Evolutionary conservation across 1,140 invertebrate genomes (phyloP), one percentile per base, ranked within the genome.

Genomic region (Temnothorax curvispinosus): DNA sequence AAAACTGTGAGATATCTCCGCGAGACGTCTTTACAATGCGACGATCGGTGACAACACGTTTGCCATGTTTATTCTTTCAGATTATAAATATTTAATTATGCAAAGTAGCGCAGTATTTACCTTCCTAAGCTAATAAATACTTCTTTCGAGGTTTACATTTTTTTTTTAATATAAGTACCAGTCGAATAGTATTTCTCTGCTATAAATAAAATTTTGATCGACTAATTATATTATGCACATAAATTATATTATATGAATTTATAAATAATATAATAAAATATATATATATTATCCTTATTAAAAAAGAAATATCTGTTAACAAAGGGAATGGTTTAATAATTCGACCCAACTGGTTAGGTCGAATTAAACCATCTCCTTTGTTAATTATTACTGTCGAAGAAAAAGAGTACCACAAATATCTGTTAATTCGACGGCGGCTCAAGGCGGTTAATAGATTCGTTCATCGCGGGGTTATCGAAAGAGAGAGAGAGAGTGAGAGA

Each of bases 31-130:
- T 27, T 41, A 41, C 35, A 15, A 69, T 11, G 11, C 3, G 13
- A 15, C 32, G 62, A 69, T 18, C 54, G 32, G 3, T 3, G 11
- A 58, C 15, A 15, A n/a, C 18, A 35, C 27, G 4, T 64, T 6
- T 50, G 27, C 27, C 27, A 27, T 27, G 60, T 27, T 60, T 60
- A 41, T 41, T 9, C 21, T 56, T 41, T 44, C 41, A n/a, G 9
- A 65, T 35, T 78, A 41, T 50, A 78, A 78, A 78, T 64, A 64
- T 65, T 78, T 50, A 50, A 38, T 64, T 35, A 47, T 78, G 11
- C 35, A 35, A 56, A 67, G 9, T 8, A 67, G 7, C 52, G 7
- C 32, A 35, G 32, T 38, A 13, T 65, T 50, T 44, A 64, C n/a
- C 58, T 62, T 47, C 3, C 7, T n/a, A 13, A n/a, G 8, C 7